Evolutionary conservation across 2,888 invertebrate genomes (phyloP).

Genomic region (Onchidella celtica): DNA sequence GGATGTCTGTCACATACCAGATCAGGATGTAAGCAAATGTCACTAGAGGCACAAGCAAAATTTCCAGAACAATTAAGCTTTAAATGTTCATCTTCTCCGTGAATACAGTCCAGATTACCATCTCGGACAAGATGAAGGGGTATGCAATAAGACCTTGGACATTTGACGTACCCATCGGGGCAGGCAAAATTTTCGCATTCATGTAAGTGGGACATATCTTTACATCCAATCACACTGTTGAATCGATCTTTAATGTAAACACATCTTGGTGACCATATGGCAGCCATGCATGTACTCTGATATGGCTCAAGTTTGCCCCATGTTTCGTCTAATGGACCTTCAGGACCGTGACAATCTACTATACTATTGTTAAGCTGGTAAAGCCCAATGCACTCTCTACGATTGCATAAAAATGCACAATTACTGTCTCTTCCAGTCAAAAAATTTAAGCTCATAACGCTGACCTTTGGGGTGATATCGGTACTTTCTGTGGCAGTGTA

Average conservation of each 20-base stretch:
- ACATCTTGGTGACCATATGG: slow-evolving; percentile 9
- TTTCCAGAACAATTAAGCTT: not conserved
- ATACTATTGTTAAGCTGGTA: no score
- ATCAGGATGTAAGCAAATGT: slow-evolving; percentile 29
- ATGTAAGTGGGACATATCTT: slow-evolving; percentile 11
- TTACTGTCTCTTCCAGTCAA: no score
- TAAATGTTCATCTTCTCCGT: not conserved
- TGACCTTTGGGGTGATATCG: no score
- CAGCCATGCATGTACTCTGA: no score
- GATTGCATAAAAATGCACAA: no score
- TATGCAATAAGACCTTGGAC: slow-evolving; percentile 24
- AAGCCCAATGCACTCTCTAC: no score
- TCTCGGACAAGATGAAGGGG: not conserved
- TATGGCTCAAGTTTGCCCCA: not conserved
- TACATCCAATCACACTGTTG: not conserved
- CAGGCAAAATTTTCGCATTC: slow-evolving; percentile 17
- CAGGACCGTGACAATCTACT: slow-evolving; percentile 1
- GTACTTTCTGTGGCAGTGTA: no score
- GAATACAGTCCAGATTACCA: not conserved
- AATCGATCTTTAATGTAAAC: slow-evolving; percentile 16
- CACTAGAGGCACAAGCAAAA: not conserved
- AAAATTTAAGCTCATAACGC: no score
- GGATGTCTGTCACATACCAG: slow-evolving; percentile 20
- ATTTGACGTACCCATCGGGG: not conserved
- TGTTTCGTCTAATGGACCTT: slow-evolving; percentile 26